Conservation (phyloP, 2,113 vertebrate genomes). For the Hassar affinis region DNA sequence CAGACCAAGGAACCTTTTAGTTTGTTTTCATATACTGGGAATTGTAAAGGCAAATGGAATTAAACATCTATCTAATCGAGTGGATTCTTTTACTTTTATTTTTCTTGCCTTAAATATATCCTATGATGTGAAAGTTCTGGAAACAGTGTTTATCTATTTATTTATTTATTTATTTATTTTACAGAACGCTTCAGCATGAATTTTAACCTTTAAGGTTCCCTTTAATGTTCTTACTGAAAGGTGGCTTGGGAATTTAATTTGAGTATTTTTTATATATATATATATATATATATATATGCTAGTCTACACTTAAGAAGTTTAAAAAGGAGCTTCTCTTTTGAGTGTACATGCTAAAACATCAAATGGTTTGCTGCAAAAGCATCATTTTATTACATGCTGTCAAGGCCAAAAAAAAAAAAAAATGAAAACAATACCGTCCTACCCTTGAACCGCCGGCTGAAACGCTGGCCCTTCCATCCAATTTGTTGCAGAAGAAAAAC, state of each 20-base stretch:
- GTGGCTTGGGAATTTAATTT: constrained; percentile 20
- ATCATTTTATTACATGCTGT: constrained; percentile 51
- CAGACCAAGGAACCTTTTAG: not conserved
- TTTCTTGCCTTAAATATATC: not conserved
- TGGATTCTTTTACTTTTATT: constrained; percentile 11
- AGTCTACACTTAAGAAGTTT: not conserved
- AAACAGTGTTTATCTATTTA: not conserved
- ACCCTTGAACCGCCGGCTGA: constrained; percentile 58
- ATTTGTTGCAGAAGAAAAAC: constrained; percentile 54
- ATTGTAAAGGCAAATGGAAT: not conserved
- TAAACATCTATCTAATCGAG: not conserved
- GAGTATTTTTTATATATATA: not conserved
- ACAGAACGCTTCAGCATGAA: not conserved
- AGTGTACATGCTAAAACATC: constrained; percentile 20
- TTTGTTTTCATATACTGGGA: not conserved
- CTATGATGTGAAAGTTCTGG: constrained; percentile 16
- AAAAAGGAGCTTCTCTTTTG: constrained; percentile 22
- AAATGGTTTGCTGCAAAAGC: constrained; percentile 18
- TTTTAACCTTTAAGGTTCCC: constrained; percentile 8
- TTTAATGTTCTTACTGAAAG: constrained; percentile 1
- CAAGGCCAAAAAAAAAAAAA: constrained; percentile 51
- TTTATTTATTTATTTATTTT: not conserved
- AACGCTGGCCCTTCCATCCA: constrained; percentile 59
- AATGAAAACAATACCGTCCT: constrained; percentile 53
- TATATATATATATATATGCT: not conserved